A percentile compares a stretch with the other conserved stretches of the same genome.
These are phyloP conservation scores for Drosophila tripunctata DNA, from an alignment of 2,888 invertebrate species.

Conservation along the genomic window DNA sequence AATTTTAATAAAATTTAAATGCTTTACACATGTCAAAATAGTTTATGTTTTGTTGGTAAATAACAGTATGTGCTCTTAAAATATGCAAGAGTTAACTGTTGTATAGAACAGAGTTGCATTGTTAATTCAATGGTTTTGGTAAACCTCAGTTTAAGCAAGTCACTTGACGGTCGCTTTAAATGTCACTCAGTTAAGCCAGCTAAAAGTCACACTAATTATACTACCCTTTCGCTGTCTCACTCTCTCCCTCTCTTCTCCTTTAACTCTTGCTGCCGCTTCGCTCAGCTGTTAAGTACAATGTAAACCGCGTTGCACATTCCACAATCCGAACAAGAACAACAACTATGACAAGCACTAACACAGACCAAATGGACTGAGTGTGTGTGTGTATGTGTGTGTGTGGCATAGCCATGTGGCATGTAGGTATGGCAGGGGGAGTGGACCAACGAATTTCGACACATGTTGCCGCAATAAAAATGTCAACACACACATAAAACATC, in stretches of 20 bases:
- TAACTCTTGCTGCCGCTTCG: constrained; percentile 57
- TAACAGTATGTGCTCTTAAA: not conserved
- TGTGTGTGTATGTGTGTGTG: not conserved
- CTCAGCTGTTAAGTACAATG: constrained; percentile 68
- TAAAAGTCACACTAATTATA: constrained; percentile 16
- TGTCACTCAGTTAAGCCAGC: constrained; percentile 52
- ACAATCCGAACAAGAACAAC: constrained; percentile 49
- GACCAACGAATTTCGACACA: constrained; percentile 71
- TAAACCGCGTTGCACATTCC: constrained; percentile 67
- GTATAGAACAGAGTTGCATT: not conserved
- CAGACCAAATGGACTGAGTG: constrained; percentile 3
- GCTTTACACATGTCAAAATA: too few species aligned
- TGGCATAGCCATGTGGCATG: constrained; percentile 11
- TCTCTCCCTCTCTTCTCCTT: constrained; percentile 14
- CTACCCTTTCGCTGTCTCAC: not conserved
- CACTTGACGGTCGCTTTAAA: constrained; percentile 29
- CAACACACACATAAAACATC: constrained; percentile 79
- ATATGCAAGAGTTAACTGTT: too few species aligned
- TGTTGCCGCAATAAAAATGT: constrained; percentile 81
- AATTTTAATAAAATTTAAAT: too few species aligned
- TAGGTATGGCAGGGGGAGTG: not conserved
- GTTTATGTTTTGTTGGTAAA: not conserved
- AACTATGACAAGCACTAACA: constrained; percentile 48
- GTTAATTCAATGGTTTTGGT: constrained; percentile 15
- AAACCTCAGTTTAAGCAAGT: constrained; percentile 16